Conservation (phyloP, 2,888 invertebrate species). For the Electrophaes corylata region DNA sequence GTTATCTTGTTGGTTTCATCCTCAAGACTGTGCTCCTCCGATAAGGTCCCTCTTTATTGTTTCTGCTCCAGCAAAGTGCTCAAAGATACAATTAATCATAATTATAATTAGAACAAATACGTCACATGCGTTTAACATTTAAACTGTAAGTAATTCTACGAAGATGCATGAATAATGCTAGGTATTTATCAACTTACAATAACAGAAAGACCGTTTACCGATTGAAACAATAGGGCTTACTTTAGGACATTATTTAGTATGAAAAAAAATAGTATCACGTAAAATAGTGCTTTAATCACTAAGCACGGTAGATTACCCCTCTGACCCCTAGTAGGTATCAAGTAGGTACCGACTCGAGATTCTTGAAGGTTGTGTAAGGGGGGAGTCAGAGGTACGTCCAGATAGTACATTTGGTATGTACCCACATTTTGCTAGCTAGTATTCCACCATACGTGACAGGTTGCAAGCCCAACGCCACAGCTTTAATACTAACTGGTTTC, state of each 20-base stretch:
- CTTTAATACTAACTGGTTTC: too few species aligned
- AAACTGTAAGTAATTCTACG: slow-evolving; percentile 33
- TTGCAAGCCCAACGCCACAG: too few species aligned
- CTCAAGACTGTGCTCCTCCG: slow-evolving; percentile 27
- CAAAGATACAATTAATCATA: slow-evolving; percentile 34
- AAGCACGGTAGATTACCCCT: too few species aligned
- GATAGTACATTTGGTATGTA: too few species aligned
- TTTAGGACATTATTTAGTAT: slow-evolving; percentile 2
- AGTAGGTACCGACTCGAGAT: too few species aligned
- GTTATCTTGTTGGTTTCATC: slow-evolving; percentile 33
- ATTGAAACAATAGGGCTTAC: background rate
- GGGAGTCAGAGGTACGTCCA: too few species aligned
- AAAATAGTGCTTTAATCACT: too few species aligned
- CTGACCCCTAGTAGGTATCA: too few species aligned
- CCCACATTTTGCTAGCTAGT: too few species aligned
- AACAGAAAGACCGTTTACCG: slow-evolving; percentile 6
- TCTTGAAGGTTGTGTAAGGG: too few species aligned
- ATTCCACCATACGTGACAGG: too few species aligned
- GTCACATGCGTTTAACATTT: slow-evolving; percentile 33
- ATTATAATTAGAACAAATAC: slow-evolving; percentile 38
- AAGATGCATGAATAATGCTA: slow-evolving; percentile 37
- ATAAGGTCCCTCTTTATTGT: slow-evolving; percentile 32
- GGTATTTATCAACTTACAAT: slow-evolving; percentile 21
- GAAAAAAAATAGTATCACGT: too few species aligned
- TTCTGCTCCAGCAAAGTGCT: slow-evolving; percentile 31